Base-by-base conservation (phyloP, 2,888 invertebrate genomes). In the Toxonevra muliebris region DNA sequence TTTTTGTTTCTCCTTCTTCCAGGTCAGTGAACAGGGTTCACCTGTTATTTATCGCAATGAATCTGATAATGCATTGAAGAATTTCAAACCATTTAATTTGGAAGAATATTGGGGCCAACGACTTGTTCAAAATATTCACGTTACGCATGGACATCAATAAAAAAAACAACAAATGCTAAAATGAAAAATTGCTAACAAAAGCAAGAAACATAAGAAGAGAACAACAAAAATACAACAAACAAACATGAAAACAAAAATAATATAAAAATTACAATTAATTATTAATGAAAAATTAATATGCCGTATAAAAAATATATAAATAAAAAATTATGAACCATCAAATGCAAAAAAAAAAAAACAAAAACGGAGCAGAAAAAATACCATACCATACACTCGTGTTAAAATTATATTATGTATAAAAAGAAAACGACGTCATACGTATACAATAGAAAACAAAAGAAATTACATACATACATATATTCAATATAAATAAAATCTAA, bases 1-100 rank as follows among this genome's bases (percentile, higher is more conserved):
- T 30, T 54, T 15, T 12, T 30, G 10, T 1, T 10, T 60, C 53
- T 66, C 60, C 53, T 48, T 12, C 30, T 70, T 68, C 0, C 68
- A 83, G 82, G 82, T 84, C 52, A 80, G 77, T 60, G 90, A 91
- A 76, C 90, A 92, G 78, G 90, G 90, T 70, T 87, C 83, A 53
- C 80, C 81, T 50, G 77, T 83, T 54, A 76, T 82, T 54, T 77
- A 82, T 73, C 78, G 81, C 76, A 82, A 81, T 73, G 83, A 84
- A 77, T 78, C 84, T 70, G 84, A 87, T 77, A 86, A 87, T 76
- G 86, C 88, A 45, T 87, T 89, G 10, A 91, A 92, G 86, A 91
- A 92, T 86, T 93, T 93, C 82, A 89, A 91, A 82, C 92, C 93
- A 11, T 93, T 93, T 83, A 90, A 93, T 84, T 86, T 93, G 70